Conservation (phyloP, 2,888 invertebrate species). For the Acleris laterana region DNA sequence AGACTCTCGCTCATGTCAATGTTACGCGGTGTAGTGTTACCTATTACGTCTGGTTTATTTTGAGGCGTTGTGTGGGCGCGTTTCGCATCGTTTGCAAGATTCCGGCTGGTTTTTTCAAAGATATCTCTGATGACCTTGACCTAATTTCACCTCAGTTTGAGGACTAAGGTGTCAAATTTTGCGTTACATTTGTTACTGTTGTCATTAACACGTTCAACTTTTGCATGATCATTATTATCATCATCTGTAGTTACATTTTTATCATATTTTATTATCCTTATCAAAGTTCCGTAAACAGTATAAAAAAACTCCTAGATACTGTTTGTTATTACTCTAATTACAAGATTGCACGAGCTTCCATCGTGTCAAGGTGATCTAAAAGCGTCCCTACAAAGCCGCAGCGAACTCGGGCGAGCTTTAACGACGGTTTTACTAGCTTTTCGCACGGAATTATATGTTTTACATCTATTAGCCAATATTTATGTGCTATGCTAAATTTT, state of each 20-base stretch:
- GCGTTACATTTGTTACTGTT: background rate
- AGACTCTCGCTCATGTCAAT: constrained; percentile 54
- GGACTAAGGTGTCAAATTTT: constrained; percentile 39
- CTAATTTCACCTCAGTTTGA: constrained; percentile 51
- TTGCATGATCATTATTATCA: background rate
- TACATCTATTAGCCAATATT: constrained; percentile 21
- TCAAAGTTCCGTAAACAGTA: constrained; percentile 17
- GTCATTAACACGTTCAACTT: background rate
- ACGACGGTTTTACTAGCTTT: constrained; percentile 41
- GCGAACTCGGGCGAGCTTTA: constrained; percentile 37
- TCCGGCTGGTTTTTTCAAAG: constrained; percentile 41
- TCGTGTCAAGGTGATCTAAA: constrained; percentile 74
- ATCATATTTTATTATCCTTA: background rate
- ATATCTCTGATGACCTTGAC: constrained; percentile 72
- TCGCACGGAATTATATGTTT: constrained; percentile 29
- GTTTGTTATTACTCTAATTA: constrained; percentile 32
- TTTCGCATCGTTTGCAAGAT: constrained; percentile 42
- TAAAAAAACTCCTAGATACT: background rate
- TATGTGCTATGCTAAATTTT: constrained; percentile 5
- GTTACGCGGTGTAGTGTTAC: constrained; percentile 78
- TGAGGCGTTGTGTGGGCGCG: constrained; percentile 70
- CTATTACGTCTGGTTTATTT: constrained; percentile 77
- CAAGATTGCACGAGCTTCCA: constrained; percentile 38
- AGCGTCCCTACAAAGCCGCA: constrained; percentile 46
- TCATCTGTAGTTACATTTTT: background rate